Evolutionary conservation across 64 coral and sea anemone genomes (phyloP), one percentile per base, ranked within the genome.

Genomic region (Pocillopora damicornis): DNA sequence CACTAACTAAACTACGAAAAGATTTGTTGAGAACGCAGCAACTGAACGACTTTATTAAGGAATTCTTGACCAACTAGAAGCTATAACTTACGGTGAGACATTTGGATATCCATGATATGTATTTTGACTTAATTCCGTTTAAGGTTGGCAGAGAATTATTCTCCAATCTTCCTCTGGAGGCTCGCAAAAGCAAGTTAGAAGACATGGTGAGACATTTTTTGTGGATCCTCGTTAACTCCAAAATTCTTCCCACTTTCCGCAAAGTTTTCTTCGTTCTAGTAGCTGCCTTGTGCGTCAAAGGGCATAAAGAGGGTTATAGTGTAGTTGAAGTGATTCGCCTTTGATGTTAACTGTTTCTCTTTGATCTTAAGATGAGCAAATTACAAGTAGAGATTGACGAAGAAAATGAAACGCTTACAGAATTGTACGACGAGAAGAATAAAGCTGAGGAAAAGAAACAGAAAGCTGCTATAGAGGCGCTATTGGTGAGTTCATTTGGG

Each of bases 361-460:
- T 57, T 0, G 16, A 11, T 73, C 13, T 15, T 69, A 58, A 96
- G 94, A 96, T 96, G 91, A 83, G 81, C 77, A 88, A 73, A 61
- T 83, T 96, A 51, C 94, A 96, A 75, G 85, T 79, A 34, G 94
- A 96, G 78, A 96, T 96, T 88, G 94, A 96, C 57, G 94, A 96
- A 67, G 94, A 96, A 69, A 96, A 93, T 51, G 88, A 93, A 87
- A 96, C 94, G 13, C 90, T 58, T 36, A 78, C 88, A 59, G 88
- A 90, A 16, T 59, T 96, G 20, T 90, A 96, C 72, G 65, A 71
- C 59, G 14, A 59, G 12, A 85, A 86, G 73, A 90, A 78, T 15
- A 67, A 58, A 30, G 76, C 88, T 2, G 90, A 90, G 25, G 91
- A 96, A 0, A 86, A 61, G 35, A 96, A 86, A 73, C 76, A 90